Percentiles rank a stretch among this genome's conserved stretches.
phyloP scores from a whole-genome alignment of 2,113 vertebrate species.

The Rhinoptilus africanus region DNA sequence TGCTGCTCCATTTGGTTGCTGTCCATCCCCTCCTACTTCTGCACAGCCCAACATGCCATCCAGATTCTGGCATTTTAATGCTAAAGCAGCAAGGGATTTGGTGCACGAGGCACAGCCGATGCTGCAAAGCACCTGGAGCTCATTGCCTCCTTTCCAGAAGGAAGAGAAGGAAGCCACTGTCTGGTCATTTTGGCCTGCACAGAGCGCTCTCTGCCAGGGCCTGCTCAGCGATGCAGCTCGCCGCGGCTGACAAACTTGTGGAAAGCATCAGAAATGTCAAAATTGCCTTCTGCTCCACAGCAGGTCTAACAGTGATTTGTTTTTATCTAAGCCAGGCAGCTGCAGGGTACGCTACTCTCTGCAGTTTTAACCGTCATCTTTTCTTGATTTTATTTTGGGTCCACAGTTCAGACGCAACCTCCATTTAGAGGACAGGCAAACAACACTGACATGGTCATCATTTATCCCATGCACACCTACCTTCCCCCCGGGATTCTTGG shows the following conservation, averaged over 20 bases:
- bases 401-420: neutral
- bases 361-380: neutral
- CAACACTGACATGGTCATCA: fast-evolving
- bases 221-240: neutral
- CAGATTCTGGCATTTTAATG: neutral
- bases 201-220: neutral
- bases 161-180: neutral
- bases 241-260: neutral
- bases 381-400: neutral
- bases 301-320: neutral
- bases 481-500: neutral
- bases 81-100: neutral
- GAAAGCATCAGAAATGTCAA: neutral
- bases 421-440: neutral
- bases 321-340: neutral
- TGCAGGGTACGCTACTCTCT: neutral
- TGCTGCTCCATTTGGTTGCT: neutral
- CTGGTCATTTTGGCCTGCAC: neutral
- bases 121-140: neutral
- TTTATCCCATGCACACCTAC: neutral
- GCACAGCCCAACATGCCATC: fast-evolving
- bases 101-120: fast-evolving
- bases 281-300: neutral
- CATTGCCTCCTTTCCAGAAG: neutral
- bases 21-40: fast-evolving